Conservation (phyloP, 2,888 invertebrate genomes). For the Mythimna vitellina region DNA sequence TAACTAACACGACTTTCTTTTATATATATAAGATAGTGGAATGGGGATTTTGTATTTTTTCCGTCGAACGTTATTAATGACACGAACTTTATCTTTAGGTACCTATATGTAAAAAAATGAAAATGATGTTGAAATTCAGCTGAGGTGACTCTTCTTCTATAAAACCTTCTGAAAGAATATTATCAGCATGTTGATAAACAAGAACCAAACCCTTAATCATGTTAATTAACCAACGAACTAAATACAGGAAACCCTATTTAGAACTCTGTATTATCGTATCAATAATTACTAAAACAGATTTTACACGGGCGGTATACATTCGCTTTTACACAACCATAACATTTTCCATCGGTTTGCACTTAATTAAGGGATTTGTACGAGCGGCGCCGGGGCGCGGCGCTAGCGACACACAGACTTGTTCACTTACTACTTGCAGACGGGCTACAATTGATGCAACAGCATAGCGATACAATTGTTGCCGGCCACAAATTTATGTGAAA, state of each 20-base stretch:
- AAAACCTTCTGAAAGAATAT: background rate
- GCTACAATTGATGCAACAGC: background rate
- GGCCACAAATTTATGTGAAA: background rate
- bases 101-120: too few species aligned
- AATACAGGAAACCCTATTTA: conserved; percentile 58
- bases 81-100: too few species aligned
- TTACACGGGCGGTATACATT: conserved; percentile 57
- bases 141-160: background rate
- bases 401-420: conserved; percentile 64
- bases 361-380: conserved; percentile 82
- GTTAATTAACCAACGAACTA: conserved; percentile 37
- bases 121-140: too few species aligned
- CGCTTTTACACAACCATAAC: conserved; percentile 70
- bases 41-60: too few species aligned
- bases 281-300: conserved; percentile 67
- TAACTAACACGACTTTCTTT: too few species aligned
- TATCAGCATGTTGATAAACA: background rate
- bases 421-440: conserved; percentile 39
- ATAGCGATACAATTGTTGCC: background rate
- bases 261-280: conserved; percentile 63
- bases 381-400: conserved; percentile 67
- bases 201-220: conserved; percentile 13
- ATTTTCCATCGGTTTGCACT: conserved; percentile 75
- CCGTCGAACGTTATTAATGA: too few species aligned
- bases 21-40: too few species aligned